These are phyloP conservation scores for Montifringilla adamsi DNA, from an alignment of 2,113 vertebrate genomes.

Conservation along the genomic window DNA sequence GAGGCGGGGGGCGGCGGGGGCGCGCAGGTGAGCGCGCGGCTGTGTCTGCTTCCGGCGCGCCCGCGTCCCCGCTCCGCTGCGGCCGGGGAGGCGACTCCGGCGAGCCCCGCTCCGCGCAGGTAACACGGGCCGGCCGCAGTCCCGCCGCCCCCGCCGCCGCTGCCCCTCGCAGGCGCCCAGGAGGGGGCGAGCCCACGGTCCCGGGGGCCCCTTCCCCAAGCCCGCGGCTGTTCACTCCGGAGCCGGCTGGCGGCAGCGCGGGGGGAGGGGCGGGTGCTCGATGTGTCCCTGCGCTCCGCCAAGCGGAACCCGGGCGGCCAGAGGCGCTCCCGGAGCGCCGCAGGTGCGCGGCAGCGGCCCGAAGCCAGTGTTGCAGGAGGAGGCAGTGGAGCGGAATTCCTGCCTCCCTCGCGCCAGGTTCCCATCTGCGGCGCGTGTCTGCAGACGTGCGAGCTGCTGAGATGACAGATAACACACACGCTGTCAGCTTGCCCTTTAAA, in stretches of 20 bases:
- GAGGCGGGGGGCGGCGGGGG: not conserved
- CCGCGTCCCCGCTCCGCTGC: not conserved
- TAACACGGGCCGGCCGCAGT: not conserved
- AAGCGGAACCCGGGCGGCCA: rapidly evolving
- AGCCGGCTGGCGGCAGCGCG: not conserved
- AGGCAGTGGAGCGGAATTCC: not conserved
- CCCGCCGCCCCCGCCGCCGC: too few species aligned
- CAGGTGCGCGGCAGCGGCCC: not conserved
- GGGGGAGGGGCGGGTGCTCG: not conserved
- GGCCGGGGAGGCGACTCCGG: not conserved
- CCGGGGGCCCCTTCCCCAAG: not conserved
- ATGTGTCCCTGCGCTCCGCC: not conserved
- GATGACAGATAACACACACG: not conserved
- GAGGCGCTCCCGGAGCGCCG: rapidly evolving
- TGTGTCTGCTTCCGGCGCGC: conserved; percentile 10
- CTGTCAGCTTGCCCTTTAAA: not conserved
- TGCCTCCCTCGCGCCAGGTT: not conserved
- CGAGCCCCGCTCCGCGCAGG: not conserved
- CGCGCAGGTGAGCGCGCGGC: not conserved
- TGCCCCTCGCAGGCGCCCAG: not conserved
- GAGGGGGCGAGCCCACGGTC: not conserved
- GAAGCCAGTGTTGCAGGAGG: not conserved
- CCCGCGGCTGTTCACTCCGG: not conserved
- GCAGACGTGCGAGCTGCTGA: not conserved
- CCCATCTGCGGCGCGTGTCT: not conserved